Evolutionary conservation across 2,797 vertebrate genomes (phyloP), one percentile per base, ranked within the genome.

Genomic region (Danio albolineatus): DNA sequence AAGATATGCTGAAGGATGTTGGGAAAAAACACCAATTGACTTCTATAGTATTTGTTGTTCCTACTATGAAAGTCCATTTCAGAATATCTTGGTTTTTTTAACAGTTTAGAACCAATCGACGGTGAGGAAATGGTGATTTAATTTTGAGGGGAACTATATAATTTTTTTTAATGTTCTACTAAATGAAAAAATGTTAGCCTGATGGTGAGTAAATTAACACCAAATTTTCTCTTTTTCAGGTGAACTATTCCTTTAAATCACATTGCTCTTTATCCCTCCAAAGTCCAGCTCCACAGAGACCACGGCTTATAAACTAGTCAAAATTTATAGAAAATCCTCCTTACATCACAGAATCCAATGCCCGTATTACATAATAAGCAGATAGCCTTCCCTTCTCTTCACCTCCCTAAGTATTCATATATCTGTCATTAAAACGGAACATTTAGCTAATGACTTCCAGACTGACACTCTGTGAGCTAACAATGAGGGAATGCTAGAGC

Each of bases 401-500:
- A 66, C 62, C 74, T 73, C 76, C 44, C 64, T 80, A 75, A 78
- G 76, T 49, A 77, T 85, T 83, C 81, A 81, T 77, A 83, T 81
- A 76, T 81, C 85, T 71, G 53, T 60, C 71, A 67, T 72, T 79
- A 53, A 79, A 79, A 83, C 5, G 10, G 48, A 76, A 76, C 60
- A 51, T 76, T 67, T 41, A 60, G 71, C 65, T 86, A 84, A 86
- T 84, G 79, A 74, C 67, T 84, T 84, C 80, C 82, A 86, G 82
- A 83, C 67, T 83, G 78, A 72, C 74, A 60, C 48, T 59, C 21
- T 49, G 54, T 78, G 83, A 51, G 43, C 62, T 76, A 78, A 81
- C 66, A 54, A 80, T 71, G n/a, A 76, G 64, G 62, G 69, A 61
- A 64, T 61, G 54, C 53, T 49, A 39, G 19, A 43, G 48, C 3